Base-by-base conservation (phyloP, 30 jellyfish, hydroid and myxozoan species). In the Calvadosia cruxmelitensis region DNA sequence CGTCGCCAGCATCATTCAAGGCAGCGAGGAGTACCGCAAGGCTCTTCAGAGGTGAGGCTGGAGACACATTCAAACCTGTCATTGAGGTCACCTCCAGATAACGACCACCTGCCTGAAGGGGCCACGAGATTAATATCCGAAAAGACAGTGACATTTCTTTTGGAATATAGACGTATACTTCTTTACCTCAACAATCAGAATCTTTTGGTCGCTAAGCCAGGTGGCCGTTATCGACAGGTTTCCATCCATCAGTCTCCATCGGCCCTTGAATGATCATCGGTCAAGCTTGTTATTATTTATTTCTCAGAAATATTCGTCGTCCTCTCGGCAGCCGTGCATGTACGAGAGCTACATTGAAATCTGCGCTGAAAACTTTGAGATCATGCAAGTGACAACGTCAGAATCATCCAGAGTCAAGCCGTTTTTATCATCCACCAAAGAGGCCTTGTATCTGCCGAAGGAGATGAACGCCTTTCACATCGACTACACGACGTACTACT, bases 341-440 rank as follows among this genome's bases (percentile, higher is more conserved):
- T 83, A 87, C 68, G 97, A 87, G 49, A 87, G 94, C 66, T 87
- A 52, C 89, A 78, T 87, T 67, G 66, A 78, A 67, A 72, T 80
- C 28, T 74, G 82, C 16, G 75, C 94, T 64, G 27, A 79, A 33
- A 64, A 77, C 69, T 87, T 75, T 80, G 79, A 74, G 31, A 77
- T 87, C 3, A 87, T 80, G 94, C 89, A 87, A 76, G 97, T 87
- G 27, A 87, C 93, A 27, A 87, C 97, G 5, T 31, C 73, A 23
- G 70, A 65, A 42, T 69, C 76, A 2, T 81, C 65, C 31, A 86
- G 79, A 63, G 81, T 89, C 20, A 67, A 68, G 53, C 90, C 94
- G 2, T 87, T 87, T 62, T 70, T 87, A 20, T 64, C 93, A 32
- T 80, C 94, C 2, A 93, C 74, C 71, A 87, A 87, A 66, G 94